Evolutionary conservation across 2,888 invertebrate species (phyloP), one percentile per base, ranked within the genome.

Genomic region (Morpho deidamia): DNA sequence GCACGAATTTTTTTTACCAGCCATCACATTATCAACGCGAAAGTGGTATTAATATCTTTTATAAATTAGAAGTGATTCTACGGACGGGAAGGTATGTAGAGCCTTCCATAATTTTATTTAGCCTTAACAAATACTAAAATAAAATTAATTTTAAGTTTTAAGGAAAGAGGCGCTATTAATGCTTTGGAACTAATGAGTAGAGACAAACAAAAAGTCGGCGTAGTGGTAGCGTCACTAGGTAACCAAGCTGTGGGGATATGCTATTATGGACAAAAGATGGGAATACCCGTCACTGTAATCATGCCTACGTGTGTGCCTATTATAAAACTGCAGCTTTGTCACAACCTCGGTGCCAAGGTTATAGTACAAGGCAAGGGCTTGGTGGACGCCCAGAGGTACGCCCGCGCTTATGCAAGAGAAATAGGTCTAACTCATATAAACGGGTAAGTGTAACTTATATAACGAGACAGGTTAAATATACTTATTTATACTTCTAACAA

Each of bases 101-200:
- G 9, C 1, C 38, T 32, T 44, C 14, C 8, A 32, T 7, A 34
- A 11, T 11, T 44, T 11, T 14, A 7, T 45, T 33, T 2, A 8
- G 39, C 40, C 2, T 35, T 41, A 7, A 12, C 7, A 33, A 38
- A 23, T 10, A 10, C n/a, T 7, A 1, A 32, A 33, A 32, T 40
- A 2, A 9, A 23, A 5, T 23, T 23, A 38, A 23, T 51, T 23
- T 11, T 53, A 69, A 94, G 94, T 74, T 94, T 94, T 72, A 95
- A 95, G 77, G 95, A 94, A 72, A 82, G 95, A 65, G 95, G 95
- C 12, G 92, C 92, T 0, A 71, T 93, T 39, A 93, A 93, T 70
- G 91, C 91, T 1, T 78, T 95, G 33, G 76, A 91, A 64, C 88
- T 89, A 74, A 72, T 95, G 45, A 71, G 90, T 2, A 61, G 79